A percentile compares a stretch with the other conserved stretches of the same genome.
Evolutionary conservation across 2,888 invertebrate species (phyloP).

Genomic region (Gandaritis pyraliata): DNA sequence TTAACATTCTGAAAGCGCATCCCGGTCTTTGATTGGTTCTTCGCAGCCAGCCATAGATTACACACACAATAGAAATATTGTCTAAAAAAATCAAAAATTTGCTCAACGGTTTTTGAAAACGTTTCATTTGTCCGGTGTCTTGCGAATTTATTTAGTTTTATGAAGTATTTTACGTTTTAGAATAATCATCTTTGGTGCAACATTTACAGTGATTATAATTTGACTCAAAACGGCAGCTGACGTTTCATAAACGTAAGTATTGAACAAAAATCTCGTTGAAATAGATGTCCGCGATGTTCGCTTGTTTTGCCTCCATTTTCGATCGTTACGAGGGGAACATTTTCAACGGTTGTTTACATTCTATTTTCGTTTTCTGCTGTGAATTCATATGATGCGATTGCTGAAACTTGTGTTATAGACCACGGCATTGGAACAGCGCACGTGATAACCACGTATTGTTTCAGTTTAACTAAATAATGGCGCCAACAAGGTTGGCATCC

Average conservation of each 20-base stretch:
- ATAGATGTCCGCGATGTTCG: slow-evolving; percentile 69
- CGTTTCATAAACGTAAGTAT: slow-evolving; percentile 67
- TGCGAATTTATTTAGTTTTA: slow-evolving; percentile 62
- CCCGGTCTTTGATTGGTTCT: slow-evolving; percentile 57
- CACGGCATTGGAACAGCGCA: slow-evolving; percentile 49
- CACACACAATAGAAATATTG: slow-evolving; percentile 47
- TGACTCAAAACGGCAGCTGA: slow-evolving; percentile 66
- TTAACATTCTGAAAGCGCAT: slow-evolving; percentile 14
- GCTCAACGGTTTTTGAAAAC: slow-evolving; percentile 78
- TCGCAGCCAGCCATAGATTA: slow-evolving; percentile 55
- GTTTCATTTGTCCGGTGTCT: slow-evolving; percentile 70
- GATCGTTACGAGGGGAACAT: slow-evolving; percentile 64
- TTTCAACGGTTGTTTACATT: slow-evolving; percentile 65
- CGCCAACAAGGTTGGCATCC: slow-evolving; percentile 85
- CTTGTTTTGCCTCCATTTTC: slow-evolving; percentile 83
- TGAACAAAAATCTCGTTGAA: slow-evolving; percentile 48
- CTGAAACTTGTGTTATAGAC: slow-evolving; percentile 35
- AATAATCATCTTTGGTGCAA: slow-evolving; percentile 51
- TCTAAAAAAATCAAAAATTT: slow-evolving; percentile 63
- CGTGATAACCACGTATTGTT: slow-evolving; percentile 63
- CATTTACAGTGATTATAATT: slow-evolving; percentile 54
- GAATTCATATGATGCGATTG: slow-evolving; percentile 18
- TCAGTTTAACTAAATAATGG: slow-evolving; percentile 82
- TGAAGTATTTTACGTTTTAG: slow-evolving; percentile 57
- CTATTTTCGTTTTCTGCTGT: slow-evolving; percentile 38